Base-by-base conservation (phyloP, 2,113 vertebrate genomes). In the Strix uralensis region DNA sequence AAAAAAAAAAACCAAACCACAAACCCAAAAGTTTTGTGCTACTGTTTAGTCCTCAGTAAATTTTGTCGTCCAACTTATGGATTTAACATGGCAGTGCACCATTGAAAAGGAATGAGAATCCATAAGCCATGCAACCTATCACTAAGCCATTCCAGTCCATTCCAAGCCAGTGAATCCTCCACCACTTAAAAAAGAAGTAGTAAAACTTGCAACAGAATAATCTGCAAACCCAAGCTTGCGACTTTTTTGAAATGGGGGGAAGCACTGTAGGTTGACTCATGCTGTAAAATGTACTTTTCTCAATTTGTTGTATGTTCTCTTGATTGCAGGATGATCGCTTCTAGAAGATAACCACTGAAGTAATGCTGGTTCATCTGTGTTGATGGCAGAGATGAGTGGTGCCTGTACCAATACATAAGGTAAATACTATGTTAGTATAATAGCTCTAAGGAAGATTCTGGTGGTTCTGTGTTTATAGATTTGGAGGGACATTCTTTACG, bases 41-140 rank as follows among this genome's bases (percentile, higher is more conserved):
- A 72, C 98, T 97, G 67, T 88, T 86, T 98, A 97, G 92, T 97
- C 91, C 97, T 97, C 97, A 87, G 94, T 98, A 97, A 96, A 94
- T 98, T 91, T 97, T 98, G 92, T 96, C 63, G 12, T 96, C 98
- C 98, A 98, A 96, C 94, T 98, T 98, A 98, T 30, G 97, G 96
- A 98, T 98, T 98, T 98, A 97, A 97, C 97, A 27, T 98, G 98
- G 97, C 98, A 98, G 94, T 98, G 97, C 97, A 97, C 94, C 98
- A 97, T 96, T 98, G 98, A 96, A 98, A 98, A 97, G 93, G 96
- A 98, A 94, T 97, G 97, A 98, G 97, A 98, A 98, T 98, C 97
- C 97, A 98, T 98, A 98, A 98, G 97, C 98, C 98, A 97, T 98
- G 97, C 98, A 96, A 98, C 98, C 92, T 97, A 38, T 97, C 96